phyloP scores from a whole-genome alignment of 2,113 vertebrate genomes.

The Centropristis striata region DNA sequence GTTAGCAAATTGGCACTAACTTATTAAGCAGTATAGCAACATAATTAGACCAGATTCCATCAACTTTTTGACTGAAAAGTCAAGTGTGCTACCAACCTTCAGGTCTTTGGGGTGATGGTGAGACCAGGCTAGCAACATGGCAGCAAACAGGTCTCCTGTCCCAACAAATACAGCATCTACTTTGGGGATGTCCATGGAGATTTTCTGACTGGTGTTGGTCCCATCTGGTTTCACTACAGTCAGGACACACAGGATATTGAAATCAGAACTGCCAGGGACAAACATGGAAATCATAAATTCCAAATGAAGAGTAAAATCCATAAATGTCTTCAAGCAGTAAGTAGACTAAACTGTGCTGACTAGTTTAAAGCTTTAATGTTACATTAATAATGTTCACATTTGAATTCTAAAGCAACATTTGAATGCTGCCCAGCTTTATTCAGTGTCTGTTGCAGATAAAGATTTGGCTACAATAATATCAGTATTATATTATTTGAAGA shows the following conservation, averaged over 20 bases:
- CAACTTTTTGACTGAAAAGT: background rate
- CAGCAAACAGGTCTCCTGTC: conserved; percentile 96
- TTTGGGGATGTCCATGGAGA: conserved; percentile 93
- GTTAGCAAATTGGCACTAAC: background rate
- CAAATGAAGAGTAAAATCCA: background rate
- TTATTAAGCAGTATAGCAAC: background rate
- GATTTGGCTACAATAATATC: too few species aligned
- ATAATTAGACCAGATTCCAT: background rate
- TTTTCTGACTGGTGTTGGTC: conserved; percentile 86
- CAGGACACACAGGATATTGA: background rate
- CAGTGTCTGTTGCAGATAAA: too few species aligned
- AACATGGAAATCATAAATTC: background rate
- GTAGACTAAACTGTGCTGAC: too few species aligned
- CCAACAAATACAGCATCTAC: conserved; percentile 97
- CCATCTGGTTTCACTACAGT: conserved; percentile 87
- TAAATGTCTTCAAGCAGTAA: background rate
- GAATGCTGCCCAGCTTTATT: too few species aligned
- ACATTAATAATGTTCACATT: too few species aligned
- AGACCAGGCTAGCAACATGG: conserved; percentile 96
- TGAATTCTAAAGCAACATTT: too few species aligned
- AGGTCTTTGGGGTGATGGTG: conserved; percentile 94
- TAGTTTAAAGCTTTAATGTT: too few species aligned
- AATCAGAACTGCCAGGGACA: too few species aligned
- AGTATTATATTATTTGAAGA: too few species aligned
- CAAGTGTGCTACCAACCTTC: conserved; percentile 85